Conservation (phyloP, 2,113 vertebrate genomes). For the Plestiodon gilberti region DNA sequence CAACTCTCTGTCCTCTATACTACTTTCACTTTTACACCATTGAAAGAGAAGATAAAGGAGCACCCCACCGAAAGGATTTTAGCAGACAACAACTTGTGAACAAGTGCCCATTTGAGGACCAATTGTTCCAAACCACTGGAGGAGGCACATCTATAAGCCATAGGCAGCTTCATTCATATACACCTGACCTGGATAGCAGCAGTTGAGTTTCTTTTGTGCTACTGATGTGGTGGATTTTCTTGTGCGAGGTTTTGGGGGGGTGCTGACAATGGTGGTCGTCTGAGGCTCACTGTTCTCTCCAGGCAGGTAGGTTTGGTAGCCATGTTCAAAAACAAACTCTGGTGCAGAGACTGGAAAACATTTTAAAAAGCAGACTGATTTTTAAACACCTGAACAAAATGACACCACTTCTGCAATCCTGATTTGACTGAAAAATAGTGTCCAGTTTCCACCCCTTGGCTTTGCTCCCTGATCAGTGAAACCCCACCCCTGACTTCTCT, state of each 20-base stretch:
- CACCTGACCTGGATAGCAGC: conserved; percentile 90
- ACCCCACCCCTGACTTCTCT: neutral
- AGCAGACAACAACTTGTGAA: neutral
- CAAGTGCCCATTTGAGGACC: neutral
- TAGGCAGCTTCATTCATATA: neutral
- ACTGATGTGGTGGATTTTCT: conserved; percentile 81
- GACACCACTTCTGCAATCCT: neutral
- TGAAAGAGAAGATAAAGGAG: neutral
- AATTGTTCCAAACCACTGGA: neutral
- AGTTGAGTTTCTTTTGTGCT: conserved; percentile 88
- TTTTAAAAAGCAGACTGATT: neutral
- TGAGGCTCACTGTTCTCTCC: conserved; percentile 85
- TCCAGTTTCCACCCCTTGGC: neutral
- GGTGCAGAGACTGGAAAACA: conserved; percentile 80
- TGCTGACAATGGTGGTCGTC: conserved; percentile 61
- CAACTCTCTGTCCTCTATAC: neutral
- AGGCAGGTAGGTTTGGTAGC: conserved; percentile 87
- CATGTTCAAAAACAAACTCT: conserved; percentile 91
- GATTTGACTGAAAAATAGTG: neutral
- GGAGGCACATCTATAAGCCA: neutral
- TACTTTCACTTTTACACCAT: neutral
- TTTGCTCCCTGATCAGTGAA: too few species aligned
- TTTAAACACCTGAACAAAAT: neutral
- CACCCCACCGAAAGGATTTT: too few species aligned
- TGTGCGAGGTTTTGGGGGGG: conserved; percentile 82